A percentile compares a stretch with the other conserved stretches of the same genome.
These are phyloP conservation scores for Drosophila punjabiensis DNA, from an alignment of 1,140 invertebrate genomes.

Conservation along the genomic window DNA sequence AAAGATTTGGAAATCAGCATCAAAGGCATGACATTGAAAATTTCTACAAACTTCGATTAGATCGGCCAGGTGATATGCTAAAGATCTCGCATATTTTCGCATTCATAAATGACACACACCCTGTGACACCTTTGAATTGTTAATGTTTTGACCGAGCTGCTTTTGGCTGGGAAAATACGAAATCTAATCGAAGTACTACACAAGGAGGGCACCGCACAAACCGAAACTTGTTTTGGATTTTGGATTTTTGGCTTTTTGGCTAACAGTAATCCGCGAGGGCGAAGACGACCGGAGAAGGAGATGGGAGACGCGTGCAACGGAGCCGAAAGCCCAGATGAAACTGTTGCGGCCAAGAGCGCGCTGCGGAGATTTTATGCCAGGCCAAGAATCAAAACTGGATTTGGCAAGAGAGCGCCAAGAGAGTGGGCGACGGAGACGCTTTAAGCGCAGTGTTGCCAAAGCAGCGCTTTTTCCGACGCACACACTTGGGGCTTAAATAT, in stretches of 20 bases:
- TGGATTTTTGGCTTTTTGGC: conserved; percentile 17
- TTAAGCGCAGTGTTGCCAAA: conserved; percentile 21
- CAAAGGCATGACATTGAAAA: conserved; percentile 36
- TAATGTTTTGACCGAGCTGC: conserved; percentile 40
- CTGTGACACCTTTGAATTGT: conserved; percentile 54
- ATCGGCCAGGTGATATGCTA: conserved; percentile 43
- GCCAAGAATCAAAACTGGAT: conserved; percentile 74
- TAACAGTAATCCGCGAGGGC: conserved; percentile 31
- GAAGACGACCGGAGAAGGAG: conserved; percentile 15
- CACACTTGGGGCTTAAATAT: not conserved
- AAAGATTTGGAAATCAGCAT: conserved; percentile 39
- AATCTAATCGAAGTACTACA: conserved; percentile 67
- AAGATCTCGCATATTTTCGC: conserved; percentile 37
- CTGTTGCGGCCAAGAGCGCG: conserved; percentile 76
- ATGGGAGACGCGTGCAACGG: conserved; percentile 60
- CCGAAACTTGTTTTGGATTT: conserved; percentile 68
- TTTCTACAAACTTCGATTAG: conserved; percentile 27
- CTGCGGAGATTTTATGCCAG: conserved; percentile 70
- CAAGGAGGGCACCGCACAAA: conserved; percentile 54
- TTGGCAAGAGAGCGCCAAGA: conserved; percentile 21
- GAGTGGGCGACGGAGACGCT: conserved; percentile 33
- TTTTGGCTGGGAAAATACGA: conserved; percentile 28
- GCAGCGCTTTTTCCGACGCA: not conserved
- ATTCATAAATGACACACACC: conserved; percentile 31
- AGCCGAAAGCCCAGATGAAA: conserved; percentile 74